These are phyloP conservation scores for Esperia sulphurella DNA, from an alignment of 2,888 invertebrate species.

Conservation along the genomic window DNA sequence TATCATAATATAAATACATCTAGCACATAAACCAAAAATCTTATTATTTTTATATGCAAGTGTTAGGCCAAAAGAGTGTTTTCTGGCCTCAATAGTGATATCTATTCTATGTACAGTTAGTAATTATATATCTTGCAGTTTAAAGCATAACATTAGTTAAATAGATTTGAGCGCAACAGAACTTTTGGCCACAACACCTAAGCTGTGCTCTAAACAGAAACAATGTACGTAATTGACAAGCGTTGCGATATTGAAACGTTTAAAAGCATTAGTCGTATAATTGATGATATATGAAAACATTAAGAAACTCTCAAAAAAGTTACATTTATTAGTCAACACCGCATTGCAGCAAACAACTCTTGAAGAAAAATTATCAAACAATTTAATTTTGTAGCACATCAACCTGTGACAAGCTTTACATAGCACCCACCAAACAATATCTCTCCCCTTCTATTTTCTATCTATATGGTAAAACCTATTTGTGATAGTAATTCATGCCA, in stretches of 20 bases:
- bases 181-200: conserved; percentile 1
- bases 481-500: conserved; percentile 5
- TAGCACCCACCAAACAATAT: conserved; percentile 13
- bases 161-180: conserved; percentile 3
- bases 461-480: conserved; percentile 6
- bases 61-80: conserved; percentile 19
- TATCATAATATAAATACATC: no score
- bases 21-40: conserved; percentile 39
- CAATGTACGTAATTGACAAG: conserved; percentile 8
- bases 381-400: conserved; percentile 3
- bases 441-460: not conserved
- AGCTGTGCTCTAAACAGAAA: not conserved
- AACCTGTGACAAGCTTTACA: conserved; percentile 7
- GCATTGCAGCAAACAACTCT: not conserved
- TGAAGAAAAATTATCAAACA: not conserved
- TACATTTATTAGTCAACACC: not conserved
- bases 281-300: not conserved
- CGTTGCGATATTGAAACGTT: conserved; percentile 3
- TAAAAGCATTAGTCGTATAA: not conserved
- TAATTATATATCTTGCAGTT: not conserved
- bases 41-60: conserved; percentile 27
- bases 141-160: not conserved
- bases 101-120: conserved; percentile 28
- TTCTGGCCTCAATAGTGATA: conserved; percentile 8
- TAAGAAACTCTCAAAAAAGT: not conserved